These are phyloP conservation scores for Cyrtorhinus lividipennis DNA, from an alignment of 1,140 invertebrate genomes.

Conservation along the genomic window DNA sequence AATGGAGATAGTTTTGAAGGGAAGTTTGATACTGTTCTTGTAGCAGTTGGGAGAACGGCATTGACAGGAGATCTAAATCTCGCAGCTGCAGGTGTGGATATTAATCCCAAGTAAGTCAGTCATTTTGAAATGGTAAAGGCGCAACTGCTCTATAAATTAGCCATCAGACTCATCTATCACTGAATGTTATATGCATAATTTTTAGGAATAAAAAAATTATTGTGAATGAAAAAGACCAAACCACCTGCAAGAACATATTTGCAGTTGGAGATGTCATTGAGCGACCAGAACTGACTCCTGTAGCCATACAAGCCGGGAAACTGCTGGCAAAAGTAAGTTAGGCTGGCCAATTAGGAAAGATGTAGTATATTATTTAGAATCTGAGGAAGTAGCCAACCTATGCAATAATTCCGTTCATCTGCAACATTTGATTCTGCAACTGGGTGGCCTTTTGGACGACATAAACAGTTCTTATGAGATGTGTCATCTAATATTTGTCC, in stretches of 20 bases:
- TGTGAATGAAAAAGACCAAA: slow-evolving; percentile 47
- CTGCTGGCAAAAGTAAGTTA: slow-evolving; percentile 48
- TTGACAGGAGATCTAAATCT: slow-evolving; percentile 53
- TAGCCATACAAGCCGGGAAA: slow-evolving; percentile 87
- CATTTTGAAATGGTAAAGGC: too few relatives aligned
- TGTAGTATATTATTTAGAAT: slow-evolving; percentile 34
- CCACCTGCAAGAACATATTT: slow-evolving; percentile 73
- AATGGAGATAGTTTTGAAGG: slow-evolving; percentile 36
- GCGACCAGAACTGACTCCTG: slow-evolving; percentile 88
- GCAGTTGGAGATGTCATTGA: slow-evolving; percentile 91
- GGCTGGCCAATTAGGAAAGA: slow-evolving; percentile 25
- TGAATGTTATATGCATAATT: neutral
- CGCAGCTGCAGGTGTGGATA: slow-evolving; percentile 16
- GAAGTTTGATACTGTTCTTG: slow-evolving; percentile 67
- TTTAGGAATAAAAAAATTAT: slow-evolving; percentile 25
- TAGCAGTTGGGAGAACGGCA: slow-evolving; percentile 63
- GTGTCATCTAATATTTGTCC: too few relatives aligned
- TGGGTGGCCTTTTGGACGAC: too few relatives aligned
- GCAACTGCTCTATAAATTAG: too few relatives aligned
- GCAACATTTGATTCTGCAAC: too few relatives aligned
- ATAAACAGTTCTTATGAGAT: too few relatives aligned
- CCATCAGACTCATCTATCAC: too few relatives aligned
- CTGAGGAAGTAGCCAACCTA: too few relatives aligned
- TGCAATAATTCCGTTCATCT: too few relatives aligned
- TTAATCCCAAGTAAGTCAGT: neutral